Evolutionary conservation across 2,113 vertebrate genomes (phyloP).

Genomic region (Sula dactylatra): DNA sequence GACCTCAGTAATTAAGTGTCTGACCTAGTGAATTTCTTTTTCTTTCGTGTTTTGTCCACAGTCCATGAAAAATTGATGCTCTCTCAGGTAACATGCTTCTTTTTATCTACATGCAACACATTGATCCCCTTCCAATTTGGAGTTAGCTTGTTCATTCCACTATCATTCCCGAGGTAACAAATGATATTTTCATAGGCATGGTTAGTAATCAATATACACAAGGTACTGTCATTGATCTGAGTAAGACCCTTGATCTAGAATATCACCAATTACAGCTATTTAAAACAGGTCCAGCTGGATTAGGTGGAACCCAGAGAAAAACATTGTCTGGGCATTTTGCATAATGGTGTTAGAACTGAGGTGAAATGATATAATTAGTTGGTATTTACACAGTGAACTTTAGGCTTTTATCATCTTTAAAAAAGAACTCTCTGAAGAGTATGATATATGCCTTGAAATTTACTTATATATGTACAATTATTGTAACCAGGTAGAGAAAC

Average conservation of each 20-base stretch:
- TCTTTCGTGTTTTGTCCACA: slow-evolving; percentile 54
- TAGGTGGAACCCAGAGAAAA: slow-evolving; percentile 49
- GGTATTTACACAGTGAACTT: slow-evolving; percentile 39
- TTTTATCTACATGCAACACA: slow-evolving; percentile 70
- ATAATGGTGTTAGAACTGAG: slow-evolving; percentile 43
- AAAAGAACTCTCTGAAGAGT: slow-evolving; percentile 23
- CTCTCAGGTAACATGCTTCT: slow-evolving; percentile 70
- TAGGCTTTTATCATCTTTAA: slow-evolving; percentile 36
- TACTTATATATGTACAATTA: not conserved
- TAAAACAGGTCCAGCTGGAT: slow-evolving; percentile 66
- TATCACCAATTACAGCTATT: slow-evolving; percentile 74
- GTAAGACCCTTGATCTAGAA: slow-evolving; percentile 72
- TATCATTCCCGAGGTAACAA: slow-evolving; percentile 68
- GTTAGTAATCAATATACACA: slow-evolving; percentile 76
- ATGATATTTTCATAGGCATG: slow-evolving; percentile 75
- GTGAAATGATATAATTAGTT: slow-evolving; percentile 37
- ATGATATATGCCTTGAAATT: slow-evolving; percentile 22
- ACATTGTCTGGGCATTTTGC: not conserved
- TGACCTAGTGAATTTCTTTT: slow-evolving; percentile 44
- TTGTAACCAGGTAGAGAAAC: not conserved
- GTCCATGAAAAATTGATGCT: slow-evolving; percentile 71
- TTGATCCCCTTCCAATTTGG: slow-evolving; percentile 71
- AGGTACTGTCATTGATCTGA: slow-evolving; percentile 72
- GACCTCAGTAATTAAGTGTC: slow-evolving; percentile 23
- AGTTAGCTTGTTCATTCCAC: slow-evolving; percentile 64